These are phyloP conservation scores for Megaleporinus macrocephalus DNA, from an alignment of 2,113 vertebrate species.

Conservation along the genomic window DNA sequence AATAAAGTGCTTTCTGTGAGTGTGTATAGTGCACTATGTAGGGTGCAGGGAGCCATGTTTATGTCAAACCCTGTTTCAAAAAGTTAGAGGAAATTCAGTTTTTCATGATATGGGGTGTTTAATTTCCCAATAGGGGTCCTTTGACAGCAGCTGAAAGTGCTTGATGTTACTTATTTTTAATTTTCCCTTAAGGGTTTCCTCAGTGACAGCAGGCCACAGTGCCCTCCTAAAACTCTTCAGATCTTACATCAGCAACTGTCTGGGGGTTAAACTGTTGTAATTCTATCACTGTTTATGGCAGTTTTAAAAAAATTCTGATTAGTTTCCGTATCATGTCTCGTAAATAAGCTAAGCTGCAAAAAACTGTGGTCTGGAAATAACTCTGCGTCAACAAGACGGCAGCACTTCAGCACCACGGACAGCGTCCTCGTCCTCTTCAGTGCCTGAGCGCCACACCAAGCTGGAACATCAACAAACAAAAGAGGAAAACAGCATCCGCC, in stretches of 20 bases:
- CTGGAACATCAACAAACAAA: conserved; percentile 17
- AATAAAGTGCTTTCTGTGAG: too few species aligned
- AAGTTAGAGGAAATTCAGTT: too few species aligned
- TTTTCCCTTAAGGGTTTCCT: too few species aligned
- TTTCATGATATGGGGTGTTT: too few species aligned
- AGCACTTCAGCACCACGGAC: background rate
- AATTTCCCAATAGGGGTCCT: too few species aligned
- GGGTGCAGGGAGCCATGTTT: too few species aligned
- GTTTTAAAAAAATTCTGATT: background rate
- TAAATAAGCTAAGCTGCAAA: background rate
- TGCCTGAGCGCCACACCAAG: background rate
- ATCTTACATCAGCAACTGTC: background rate
- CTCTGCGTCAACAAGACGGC: background rate
- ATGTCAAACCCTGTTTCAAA: too few species aligned
- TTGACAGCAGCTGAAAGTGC: too few species aligned
- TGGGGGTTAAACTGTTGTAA: background rate
- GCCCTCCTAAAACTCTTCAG: too few species aligned
- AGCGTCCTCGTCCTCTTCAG: background rate
- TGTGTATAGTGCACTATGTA: too few species aligned
- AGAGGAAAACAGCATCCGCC: background rate
- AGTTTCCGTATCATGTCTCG: background rate
- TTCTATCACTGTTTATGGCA: background rate
- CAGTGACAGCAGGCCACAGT: too few species aligned
- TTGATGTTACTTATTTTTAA: too few species aligned
- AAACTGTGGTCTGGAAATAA: background rate